phyloP scores from a whole-genome alignment of 92 coral and sea anemone species.

The Hydrozoanthus gracilis region DNA sequence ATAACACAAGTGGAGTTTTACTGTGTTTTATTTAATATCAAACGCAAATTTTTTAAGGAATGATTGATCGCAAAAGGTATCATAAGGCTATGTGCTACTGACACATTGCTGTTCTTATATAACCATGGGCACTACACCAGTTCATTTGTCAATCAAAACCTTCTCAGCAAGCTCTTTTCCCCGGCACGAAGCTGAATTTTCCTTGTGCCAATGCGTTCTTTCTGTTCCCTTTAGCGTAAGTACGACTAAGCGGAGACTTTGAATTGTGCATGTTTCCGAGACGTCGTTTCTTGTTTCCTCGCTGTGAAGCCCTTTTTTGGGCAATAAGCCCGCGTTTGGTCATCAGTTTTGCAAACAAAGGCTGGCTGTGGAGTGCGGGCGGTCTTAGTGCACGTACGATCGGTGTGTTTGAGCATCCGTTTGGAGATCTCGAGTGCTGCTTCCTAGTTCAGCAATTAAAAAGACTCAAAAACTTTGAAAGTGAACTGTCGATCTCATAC shows the following conservation, averaged over 20 bases:
- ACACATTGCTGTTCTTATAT: too few species aligned
- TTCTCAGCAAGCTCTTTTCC: conserved; percentile 14
- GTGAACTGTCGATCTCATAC: too few species aligned
- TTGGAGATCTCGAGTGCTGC: background rate
- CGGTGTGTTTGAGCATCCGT: background rate
- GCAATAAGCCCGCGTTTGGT: conserved; percentile 46
- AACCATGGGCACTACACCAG: too few species aligned
- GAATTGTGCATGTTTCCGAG: conserved; percentile 32
- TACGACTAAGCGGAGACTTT: conserved; percentile 9
- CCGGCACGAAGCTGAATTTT: conserved; percentile 13
- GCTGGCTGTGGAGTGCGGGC: background rate
- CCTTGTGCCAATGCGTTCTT: conserved; percentile 27
- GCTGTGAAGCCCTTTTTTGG: conserved; percentile 14
- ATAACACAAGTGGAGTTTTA: too few species aligned
- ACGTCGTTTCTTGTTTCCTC: background rate
- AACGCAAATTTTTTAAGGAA: too few species aligned
- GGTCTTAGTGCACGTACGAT: conserved; percentile 7
- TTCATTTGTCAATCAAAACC: background rate
- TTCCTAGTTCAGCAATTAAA: background rate
- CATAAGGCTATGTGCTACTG: too few species aligned
- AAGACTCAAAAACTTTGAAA: too few species aligned
- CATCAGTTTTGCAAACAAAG: conserved; percentile 22
- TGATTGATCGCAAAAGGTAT: too few species aligned
- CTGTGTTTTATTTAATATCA: too few species aligned
- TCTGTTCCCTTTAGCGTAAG: conserved; percentile 34